Evolutionary conservation across 2,888 invertebrate genomes (phyloP).

Genomic region (Busseola fusca): DNA sequence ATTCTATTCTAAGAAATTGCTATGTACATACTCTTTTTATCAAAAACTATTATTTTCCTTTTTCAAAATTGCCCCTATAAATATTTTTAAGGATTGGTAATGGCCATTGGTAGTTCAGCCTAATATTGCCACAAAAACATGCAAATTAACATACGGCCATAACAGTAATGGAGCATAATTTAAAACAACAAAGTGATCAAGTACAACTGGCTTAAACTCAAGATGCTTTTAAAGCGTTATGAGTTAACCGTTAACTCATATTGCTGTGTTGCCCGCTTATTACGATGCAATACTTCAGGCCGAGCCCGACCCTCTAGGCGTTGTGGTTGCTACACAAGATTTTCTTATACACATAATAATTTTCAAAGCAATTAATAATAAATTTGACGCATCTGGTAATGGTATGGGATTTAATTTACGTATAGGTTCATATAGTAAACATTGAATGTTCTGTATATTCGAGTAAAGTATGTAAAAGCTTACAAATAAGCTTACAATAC

Average conservation of each 20-base stretch:
- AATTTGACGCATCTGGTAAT: constrained; percentile 10
- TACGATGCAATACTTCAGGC: constrained; percentile 34
- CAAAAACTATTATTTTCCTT: background rate
- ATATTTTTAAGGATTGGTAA: too few species aligned
- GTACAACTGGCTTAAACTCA: constrained; percentile 24
- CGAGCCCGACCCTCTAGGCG: constrained; percentile 20
- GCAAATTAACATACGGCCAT: background rate
- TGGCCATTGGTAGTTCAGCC: background rate
- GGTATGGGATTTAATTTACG: background rate
- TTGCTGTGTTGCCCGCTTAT: constrained; percentile 37
- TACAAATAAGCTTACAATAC: too few species aligned
- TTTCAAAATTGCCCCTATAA: too few species aligned
- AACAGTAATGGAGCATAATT: constrained; percentile 4
- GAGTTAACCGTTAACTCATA: constrained; percentile 13
- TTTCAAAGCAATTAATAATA: constrained; percentile 46
- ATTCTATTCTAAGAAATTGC: too few species aligned
- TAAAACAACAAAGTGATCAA: constrained; percentile 19
- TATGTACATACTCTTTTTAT: too few species aligned
- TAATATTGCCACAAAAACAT: background rate
- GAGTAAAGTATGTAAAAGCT: background rate
- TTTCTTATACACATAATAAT: constrained; percentile 22
- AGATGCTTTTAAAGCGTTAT: constrained; percentile 29
- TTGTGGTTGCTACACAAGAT: constrained; percentile 19
- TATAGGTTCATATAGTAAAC: background rate
- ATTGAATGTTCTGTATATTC: background rate